phyloP scores from a whole-genome alignment of 2,113 vertebrate genomes.

The Equus przewalskii region DNA sequence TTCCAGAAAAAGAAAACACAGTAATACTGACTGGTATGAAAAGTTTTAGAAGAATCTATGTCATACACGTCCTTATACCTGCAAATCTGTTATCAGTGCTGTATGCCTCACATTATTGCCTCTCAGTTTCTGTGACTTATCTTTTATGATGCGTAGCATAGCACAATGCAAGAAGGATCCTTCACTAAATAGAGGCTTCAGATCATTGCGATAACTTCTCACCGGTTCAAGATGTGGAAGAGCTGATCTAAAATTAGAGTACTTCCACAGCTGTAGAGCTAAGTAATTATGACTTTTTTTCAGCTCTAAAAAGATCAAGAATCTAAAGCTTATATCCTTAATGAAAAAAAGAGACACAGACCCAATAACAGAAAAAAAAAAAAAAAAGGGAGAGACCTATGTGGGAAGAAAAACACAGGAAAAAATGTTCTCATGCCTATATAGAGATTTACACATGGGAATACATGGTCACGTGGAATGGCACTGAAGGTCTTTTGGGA shows the following conservation, averaged over 20 bases:
- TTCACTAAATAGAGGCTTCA: not conserved
- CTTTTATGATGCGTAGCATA: not conserved
- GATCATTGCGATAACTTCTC: not conserved
- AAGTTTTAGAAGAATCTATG: not conserved
- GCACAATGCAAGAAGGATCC: not conserved
- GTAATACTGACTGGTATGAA: not conserved
- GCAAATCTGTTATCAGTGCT: not conserved
- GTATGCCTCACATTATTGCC: not conserved
- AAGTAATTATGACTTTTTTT: not conserved
- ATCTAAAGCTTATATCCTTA: constrained; percentile 7
- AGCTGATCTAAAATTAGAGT: constrained; percentile 47
- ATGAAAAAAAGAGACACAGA: not conserved
- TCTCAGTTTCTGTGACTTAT: not conserved
- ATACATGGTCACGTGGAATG: not conserved
- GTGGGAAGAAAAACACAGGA: not conserved
- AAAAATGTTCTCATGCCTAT: not conserved
- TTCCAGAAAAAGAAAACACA: not conserved
- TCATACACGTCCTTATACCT: not conserved
- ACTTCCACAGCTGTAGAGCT: not conserved
- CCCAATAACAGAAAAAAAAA: not conserved
- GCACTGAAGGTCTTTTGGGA: not conserved
- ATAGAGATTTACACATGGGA: not conserved
- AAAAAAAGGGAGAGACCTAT: not conserved
- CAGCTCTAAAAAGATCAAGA: not conserved
- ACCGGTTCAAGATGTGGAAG: not conserved